Evolutionary conservation across 2,113 vertebrate genomes (phyloP), one percentile per base, ranked within the genome.

Genomic region (Oceanodroma tethys): DNA sequence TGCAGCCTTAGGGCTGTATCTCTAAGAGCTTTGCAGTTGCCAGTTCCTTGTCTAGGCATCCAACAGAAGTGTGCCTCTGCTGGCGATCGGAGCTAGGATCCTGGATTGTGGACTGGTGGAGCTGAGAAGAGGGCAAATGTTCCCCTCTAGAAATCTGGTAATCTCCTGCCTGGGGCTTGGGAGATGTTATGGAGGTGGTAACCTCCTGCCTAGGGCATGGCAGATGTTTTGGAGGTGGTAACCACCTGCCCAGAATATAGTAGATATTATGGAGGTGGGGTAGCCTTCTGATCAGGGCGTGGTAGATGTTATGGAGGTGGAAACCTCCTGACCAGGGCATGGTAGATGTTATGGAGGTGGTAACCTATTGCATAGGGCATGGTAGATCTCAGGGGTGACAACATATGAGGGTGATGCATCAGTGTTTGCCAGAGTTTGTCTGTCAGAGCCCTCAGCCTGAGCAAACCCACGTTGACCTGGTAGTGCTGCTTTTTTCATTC

Each of bases 321-420:
- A 80, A 65, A 70, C 36, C 34, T 88, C 47, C 47, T 48, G 47
- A 48, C 11, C 47, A 1, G 27, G 29, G 18, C 38, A 19, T 52
- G 19, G 40, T 43, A 36, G 62, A 8, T 36, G 14, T 80, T 65
- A 36, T 2, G 7, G 30, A 80, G 55, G 16, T 70, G 65, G 27
- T 43, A 60, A 38, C 75, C 48, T 50, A 17, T 16, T 60, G 45
- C 18, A 4, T 2, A 12, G 22, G 56, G 26, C 43, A 38, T 8
- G 34, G 32, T 62, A 11, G 12, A 30, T 66, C 34, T 70, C 45
- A 65, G 29, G 38, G 40, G 25, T 81, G 38, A 79, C 45, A 16
- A 27, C 14, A 2, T 3, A 1, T 8, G 43, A 52, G 50, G 58
- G 22, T 62, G 58, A 36, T 66, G 15, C 53, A 10, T 2, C 1